Evolutionary conservation across 2,797 vertebrate species (phyloP), one percentile per base, ranked within the genome.

Genomic region (Antennarius maculatus): DNA sequence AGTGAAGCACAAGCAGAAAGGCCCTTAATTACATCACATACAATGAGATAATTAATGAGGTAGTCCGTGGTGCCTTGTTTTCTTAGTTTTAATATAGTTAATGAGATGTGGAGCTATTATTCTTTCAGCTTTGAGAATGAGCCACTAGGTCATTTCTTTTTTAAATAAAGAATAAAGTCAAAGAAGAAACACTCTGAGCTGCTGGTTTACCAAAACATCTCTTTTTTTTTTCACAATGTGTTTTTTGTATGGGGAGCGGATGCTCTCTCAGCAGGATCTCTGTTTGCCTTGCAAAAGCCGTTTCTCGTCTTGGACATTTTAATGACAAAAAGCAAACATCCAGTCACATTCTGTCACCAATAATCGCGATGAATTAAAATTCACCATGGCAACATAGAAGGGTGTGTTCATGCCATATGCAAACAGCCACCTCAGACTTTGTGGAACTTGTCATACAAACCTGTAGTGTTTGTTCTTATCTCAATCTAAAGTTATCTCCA

Each of bases 321-420:
- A 79, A 80, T 76, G 74, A 77, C 63, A 71, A 86, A 82, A 71
- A 86, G 75, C 81, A 63, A 71, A 71, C 50, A 77, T 56, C 71
- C 77, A 69, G 82, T 76, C 77, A 74, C 50, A 77, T 85, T 80
- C 73, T 72, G 80, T 83, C 66, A 65, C 73, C 67, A 57, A 64
- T 75, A 56, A 9, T 28, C 45, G 76, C 23, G 67, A 62, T 78
- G 73, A 79, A 74, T 64, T 31, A 23, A 83, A 67, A 86, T 87
- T 77, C 7, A 74, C 73, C 77, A 7, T 56, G 76, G 79, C 61
- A 82, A 85, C 80, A 71, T 12, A 49, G 51, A 54, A 6, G 14
- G 48, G 49, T n/a, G 53, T 74, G 68, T 83, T 82, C 48, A 69
- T 57, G 41, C 61, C 72, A 68, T 49, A 79, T 82, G 77, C 77